Conservation (phyloP, 1,140 invertebrate genomes). For the Anastrepha obliqua region DNA sequence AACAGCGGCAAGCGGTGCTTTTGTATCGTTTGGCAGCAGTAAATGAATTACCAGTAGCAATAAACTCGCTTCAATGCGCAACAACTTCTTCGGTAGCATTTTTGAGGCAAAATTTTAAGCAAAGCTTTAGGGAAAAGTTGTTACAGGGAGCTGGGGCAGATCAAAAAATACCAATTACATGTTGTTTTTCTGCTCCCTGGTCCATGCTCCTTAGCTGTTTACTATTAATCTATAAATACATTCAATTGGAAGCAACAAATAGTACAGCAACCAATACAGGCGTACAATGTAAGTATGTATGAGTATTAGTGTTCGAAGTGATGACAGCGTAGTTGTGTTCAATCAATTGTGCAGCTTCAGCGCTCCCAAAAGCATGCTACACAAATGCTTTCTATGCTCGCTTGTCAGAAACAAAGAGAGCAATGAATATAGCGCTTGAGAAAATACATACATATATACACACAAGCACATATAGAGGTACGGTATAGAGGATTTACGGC, state of each 20-base stretch:
- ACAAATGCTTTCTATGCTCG: background rate
- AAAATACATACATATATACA: too few relatives aligned
- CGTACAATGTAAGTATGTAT: background rate
- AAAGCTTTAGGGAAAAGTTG: background rate
- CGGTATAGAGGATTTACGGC: conserved; percentile 66
- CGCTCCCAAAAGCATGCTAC: conserved; percentile 24
- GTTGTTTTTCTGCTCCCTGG: background rate
- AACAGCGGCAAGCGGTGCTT: too few relatives aligned
- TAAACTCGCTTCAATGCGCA: conserved; percentile 69
- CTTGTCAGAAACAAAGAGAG: background rate
- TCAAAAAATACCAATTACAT: conserved; percentile 38
- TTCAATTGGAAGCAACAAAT: conserved; percentile 25
- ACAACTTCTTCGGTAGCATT: conserved; percentile 35
- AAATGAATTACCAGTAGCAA: conserved; percentile 73
- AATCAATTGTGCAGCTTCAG: conserved; percentile 37
- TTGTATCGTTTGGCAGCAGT: conserved; percentile 61
- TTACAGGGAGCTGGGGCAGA: background rate
- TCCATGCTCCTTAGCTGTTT: background rate
- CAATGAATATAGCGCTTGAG: background rate
- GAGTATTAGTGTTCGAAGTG: background rate
- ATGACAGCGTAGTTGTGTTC: conserved; percentile 14
- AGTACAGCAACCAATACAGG: background rate
- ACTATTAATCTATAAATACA: conserved; percentile 33
- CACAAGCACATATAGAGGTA: too few relatives aligned
- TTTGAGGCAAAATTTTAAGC: background rate